Evolutionary conservation across 1,140 invertebrate genomes (phyloP), one percentile per base, ranked within the genome.

Genomic region (Drosophila kepulauana): DNA sequence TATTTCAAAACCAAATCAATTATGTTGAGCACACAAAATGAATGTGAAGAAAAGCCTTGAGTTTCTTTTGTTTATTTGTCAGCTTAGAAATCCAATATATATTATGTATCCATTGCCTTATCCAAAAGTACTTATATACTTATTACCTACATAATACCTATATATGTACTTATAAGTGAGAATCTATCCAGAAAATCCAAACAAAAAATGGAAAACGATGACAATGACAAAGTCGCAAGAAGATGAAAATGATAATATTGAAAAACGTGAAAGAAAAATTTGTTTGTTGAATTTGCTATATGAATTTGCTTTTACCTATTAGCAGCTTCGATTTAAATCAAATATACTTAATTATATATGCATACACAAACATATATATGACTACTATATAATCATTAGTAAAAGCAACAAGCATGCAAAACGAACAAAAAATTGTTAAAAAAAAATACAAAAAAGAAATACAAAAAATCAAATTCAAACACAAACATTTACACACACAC

Each of bases 321-420:
- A 89, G 86, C 86, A 89, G 86, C 86, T 90, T 90, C 73, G 75
- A 88, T 81, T 88, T 88, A 89, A 87, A 87, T 89, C 84, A 89
- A 87, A 89, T 87, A 84, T 87, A 87, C 85, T 49, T 72, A 75
- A 67, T 51, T 67, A 78, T 59, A 75, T 68, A 67, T 73, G 64
- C 72, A 57, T 70, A 54, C 54, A 79, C 15, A 77, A 49, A 58
- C 51, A 66, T 49, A 58, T 78, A 61, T 56, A 35, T 75, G 33
- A 68, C 80, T 56, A 84, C 85, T 89, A 88, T 88, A 84, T 88
- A 88, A 84, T 84, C 78, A 89, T 84, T 78, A 78, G 71, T 65
- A 68, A 74, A 77, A 74, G 58, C 70, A 41, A 64, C 71, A 61
- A 49, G 74, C 63, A 74, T 69, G 66, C 66, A 74, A 46, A 62